Base-by-base conservation (phyloP, 2,113 vertebrate genomes). In the Eonycteris spelaea region DNA sequence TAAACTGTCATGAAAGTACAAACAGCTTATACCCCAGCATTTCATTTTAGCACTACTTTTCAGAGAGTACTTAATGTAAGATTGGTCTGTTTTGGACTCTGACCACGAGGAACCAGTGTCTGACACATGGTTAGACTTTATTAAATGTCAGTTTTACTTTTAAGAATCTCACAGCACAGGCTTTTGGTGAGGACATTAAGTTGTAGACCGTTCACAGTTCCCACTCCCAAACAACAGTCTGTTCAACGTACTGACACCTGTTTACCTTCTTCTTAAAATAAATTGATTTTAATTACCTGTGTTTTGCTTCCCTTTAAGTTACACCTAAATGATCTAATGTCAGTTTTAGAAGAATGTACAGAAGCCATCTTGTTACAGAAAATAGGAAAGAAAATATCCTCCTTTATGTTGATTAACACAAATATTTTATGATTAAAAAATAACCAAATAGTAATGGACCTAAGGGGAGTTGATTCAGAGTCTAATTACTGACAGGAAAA, bases 341-440 rank as follows among this genome's bases (percentile, higher is more conserved):
- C 59, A 91, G 26, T 83, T 94, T 91, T 65, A 79, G 51, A 65
- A 89, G 67, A 84, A 45, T 15, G 21, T 51, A 15, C 9, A 59
- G 71, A 84, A 87, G 8, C n/a, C 59, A 84, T 48, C 51, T 57
- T 93, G n/a, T 73, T 61, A 51, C 7, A 70, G 48, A 13, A 73
- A 63, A 45, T 59, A 59, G 80, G 57, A 59, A 93, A 80, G 43
- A 21, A 75, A 91, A 87, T 65, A 65, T 55, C 28, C 3, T 83
- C 12, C 6, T 65, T 10, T 73, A 38, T 87, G 30, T 71, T 63
- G 53, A 90, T n/a, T 59, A 75, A 67, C 30, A 80, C 30, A 90
- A 70, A 70, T 82, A 7, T 86, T 96, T 95, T 91, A 22, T 96
- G 43, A 95, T 71, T 93, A 45, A 51, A 91, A 89, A 92, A 74